Percentiles rank a stretch among this genome's conserved stretches.
phyloP scores from a whole-genome alignment of 2,888 invertebrate genomes.

The Odontocolon sp. region DNA sequence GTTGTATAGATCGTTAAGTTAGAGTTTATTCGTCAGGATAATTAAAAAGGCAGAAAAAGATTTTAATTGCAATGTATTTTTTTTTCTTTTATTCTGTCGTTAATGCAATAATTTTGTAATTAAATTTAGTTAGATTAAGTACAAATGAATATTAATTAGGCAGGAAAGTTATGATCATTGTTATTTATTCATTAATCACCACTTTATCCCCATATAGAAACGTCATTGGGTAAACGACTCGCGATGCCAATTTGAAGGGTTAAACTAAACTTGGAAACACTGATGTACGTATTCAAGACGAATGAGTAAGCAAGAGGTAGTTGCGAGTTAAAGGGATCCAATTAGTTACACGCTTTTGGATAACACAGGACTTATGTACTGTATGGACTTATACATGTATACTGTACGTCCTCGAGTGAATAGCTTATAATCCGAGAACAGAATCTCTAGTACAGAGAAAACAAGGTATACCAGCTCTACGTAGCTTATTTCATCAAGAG shows the following conservation, averaged over 20 bases:
- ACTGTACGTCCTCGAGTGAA: background rate
- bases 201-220: background rate
- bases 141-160: background rate
- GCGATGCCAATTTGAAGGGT: background rate
- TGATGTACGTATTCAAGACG: background rate
- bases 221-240: background rate
- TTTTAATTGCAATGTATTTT: too few species aligned
- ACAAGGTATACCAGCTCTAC: background rate
- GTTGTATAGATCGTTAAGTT: too few species aligned
- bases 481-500: background rate
- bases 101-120: too few species aligned
- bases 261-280: slow-evolving; percentile 14
- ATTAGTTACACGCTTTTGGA: slow-evolving; percentile 43
- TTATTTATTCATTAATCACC: too few species aligned
- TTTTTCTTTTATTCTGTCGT: too few species aligned
- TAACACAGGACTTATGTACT: background rate
- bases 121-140: too few species aligned
- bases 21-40: too few species aligned
- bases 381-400: background rate
- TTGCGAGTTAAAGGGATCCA: slow-evolving; percentile 41
- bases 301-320: slow-evolving; percentile 10
- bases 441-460: background rate
- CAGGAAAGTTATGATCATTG: background rate
- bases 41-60: too few species aligned
- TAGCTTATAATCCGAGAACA: background rate